Evolutionary conservation across 2,113 vertebrate species (phyloP), one percentile per base, ranked within the genome.

Genomic region (Apodemus sylvaticus): DNA sequence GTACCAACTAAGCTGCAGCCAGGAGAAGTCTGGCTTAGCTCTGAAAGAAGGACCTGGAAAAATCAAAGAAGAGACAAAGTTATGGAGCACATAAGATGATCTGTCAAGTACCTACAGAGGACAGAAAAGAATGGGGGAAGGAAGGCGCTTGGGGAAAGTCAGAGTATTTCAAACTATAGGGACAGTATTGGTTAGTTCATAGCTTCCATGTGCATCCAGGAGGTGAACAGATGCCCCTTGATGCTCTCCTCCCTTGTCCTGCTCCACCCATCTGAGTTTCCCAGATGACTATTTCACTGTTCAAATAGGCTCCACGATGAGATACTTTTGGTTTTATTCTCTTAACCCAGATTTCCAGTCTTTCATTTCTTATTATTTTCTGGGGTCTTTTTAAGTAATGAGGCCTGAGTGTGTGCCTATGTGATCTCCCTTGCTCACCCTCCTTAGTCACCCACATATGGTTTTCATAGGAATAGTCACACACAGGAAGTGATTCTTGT

Each of bases 351-450:
- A 89, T 73, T 91, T 82, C 70, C 58, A 94, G 1, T 34, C 24
- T 92, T 55, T 55, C 66, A 13, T 92, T 90, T 11, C 14, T 36
- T n/a, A 31, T 29, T 77, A 17, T n/a, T 78, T 42, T 93, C 76
- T 92, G 8, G 42, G 34, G 36, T 74, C 39, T 5, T 55, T 92
- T 66, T 71, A 79, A 94, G 76, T 24, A 0, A 24, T 42, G 68
- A 87, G 62, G 66, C 24, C 3, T 39, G 24, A 2, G 1, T 51
- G 24, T 68, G 68, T 12, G 8, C 70, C 13, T 12, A 0, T 0
- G 2, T 36, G 26, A 1, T 19, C 5, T 7, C 31, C 48, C 13
- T 39, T 39, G 14, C 0, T 24, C 1, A n/a, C 5, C 2, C 1
- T 45, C 17, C 12, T 12, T 7, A 36, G 20, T 26, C n/a, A 17